Conservation (phyloP, 2,113 vertebrate genomes). For the Octodon degus region DNA sequence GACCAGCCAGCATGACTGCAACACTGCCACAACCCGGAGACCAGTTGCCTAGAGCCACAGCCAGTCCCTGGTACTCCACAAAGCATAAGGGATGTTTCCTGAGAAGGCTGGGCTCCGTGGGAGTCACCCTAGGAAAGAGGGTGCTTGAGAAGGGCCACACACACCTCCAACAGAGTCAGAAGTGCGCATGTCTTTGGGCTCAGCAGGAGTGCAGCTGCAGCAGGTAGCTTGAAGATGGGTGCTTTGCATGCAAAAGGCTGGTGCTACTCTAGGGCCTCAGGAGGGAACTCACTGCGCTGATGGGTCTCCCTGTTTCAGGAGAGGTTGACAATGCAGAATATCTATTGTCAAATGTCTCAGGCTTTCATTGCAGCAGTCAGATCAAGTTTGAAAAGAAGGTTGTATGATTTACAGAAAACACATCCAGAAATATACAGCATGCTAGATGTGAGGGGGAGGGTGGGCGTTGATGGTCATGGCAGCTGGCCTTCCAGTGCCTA, state of each 20-base stretch:
- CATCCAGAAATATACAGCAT: background rate
- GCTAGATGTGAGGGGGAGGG: fast-evolving
- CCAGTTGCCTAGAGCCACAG: background rate
- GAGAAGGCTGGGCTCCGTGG: too few relatives aligned
- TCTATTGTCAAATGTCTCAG: conserved; percentile 60
- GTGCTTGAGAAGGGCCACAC: background rate
- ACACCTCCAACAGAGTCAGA: background rate
- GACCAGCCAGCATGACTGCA: background rate
- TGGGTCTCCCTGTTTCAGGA: conserved; percentile 27
- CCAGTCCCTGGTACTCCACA: background rate
- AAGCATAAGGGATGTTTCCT: background rate
- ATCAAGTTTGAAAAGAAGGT: conserved; percentile 57
- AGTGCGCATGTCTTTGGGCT: background rate
- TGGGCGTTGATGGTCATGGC: fast-evolving
- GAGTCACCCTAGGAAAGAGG: background rate
- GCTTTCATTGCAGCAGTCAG: conserved; percentile 65
- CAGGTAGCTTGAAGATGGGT: background rate
- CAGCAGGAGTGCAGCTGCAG: background rate
- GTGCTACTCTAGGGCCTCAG: background rate
- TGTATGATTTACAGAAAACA: conserved; percentile 47
- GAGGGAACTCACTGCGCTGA: background rate
- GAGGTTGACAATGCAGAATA: conserved; percentile 60
- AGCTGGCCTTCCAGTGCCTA: background rate
- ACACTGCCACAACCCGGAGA: too few relatives aligned
- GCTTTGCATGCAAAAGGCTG: conserved; percentile 35